Evolutionary conservation across 35 echinoderm and acorn worm genomes (phyloP), one percentile per base, ranked within the genome.

Genomic region (Anneissia japonica): DNA sequence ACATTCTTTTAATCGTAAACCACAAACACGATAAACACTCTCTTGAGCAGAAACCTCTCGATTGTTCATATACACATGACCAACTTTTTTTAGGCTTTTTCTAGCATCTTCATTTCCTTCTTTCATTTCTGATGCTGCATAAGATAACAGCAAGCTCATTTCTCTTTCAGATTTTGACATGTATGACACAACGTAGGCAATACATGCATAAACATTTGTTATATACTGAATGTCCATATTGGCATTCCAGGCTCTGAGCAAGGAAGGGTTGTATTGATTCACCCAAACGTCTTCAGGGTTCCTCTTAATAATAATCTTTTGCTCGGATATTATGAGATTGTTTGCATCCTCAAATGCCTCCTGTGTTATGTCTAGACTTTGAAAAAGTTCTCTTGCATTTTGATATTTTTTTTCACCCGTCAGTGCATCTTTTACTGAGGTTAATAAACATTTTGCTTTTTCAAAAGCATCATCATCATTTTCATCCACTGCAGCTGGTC

Each of bases 161-260:
- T n/a, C n/a, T n/a, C n/a, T n/a, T n/a, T n/a, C n/a, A n/a, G n/a
- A n/a, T n/a, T n/a, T n/a, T n/a, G n/a, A n/a, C n/a, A n/a, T n/a
- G n/a, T n/a, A n/a, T n/a, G n/a, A n/a, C 32, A 75, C 26, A 30
- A 75, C 26, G 23, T 75, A 75, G 26, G 26, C 46, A 85, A 72
- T 32, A 84, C 91, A 92, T 30, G 35, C 45, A 79, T 92, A 92
- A 5, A 80, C 80, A 88, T 92, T 86, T 10, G 76, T 46, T n/a
- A 92, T 79, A 82, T 73, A 92, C 79, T 92, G 90, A 41, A 83
- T 92, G 74, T 92, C 90, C 81, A 92, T n/a, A n/a, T 92, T 92
- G 32, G 43, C 84, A 87, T 92, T 92, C 90, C 93, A 95, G 26
- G 33, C 34, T 73, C 72, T 34, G 26, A 75, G 73, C 32, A 75